phyloP scores from a whole-genome alignment of 2,888 invertebrate species.

The Zhuqinia jingwanae region DNA sequence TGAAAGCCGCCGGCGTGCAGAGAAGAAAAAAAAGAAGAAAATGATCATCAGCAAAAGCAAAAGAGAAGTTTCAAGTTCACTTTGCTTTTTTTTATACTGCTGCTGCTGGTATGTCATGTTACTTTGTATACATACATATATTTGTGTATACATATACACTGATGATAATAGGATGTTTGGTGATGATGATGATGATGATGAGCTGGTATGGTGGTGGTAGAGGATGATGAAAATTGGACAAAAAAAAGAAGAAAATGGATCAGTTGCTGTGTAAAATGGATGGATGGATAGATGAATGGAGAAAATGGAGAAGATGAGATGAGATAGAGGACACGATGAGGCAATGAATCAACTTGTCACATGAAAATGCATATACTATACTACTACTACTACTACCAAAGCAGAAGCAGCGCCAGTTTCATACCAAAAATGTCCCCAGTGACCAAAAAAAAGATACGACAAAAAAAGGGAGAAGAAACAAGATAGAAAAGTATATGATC shows the following conservation, averaged over 20 bases:
- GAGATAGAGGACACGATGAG: slow-evolving; percentile 51
- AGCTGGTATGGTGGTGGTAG: slow-evolving; percentile 35
- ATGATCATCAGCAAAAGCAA: slow-evolving; percentile 27
- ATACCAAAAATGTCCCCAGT: slow-evolving; percentile 77
- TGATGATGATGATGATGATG: slow-evolving; percentile 54
- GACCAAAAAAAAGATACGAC: slow-evolving; percentile 70
- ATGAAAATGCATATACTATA: slow-evolving; percentile 61
- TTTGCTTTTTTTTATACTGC: slow-evolving; percentile 51
- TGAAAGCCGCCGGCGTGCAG: slow-evolving; percentile 58
- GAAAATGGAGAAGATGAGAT: slow-evolving; percentile 58
- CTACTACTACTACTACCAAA: no score
- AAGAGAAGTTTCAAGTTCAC: slow-evolving; percentile 64
- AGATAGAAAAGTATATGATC: not conserved
- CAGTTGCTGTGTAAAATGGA: slow-evolving; percentile 19
- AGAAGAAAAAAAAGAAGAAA: no score
- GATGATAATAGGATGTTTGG: slow-evolving; percentile 56
- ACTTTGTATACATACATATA: no score
- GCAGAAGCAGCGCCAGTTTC: slow-evolving; percentile 74
- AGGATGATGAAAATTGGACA: slow-evolving; percentile 44
- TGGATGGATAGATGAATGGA: slow-evolving; percentile 65
- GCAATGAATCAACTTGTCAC: slow-evolving; percentile 79
- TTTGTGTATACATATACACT: no score
- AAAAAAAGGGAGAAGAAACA: slow-evolving; percentile 14
- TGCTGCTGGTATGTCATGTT: no score
- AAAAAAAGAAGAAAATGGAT: slow-evolving; percentile 61